These are phyloP conservation scores for Parotia lawesii DNA, from an alignment of 2,113 vertebrate species.

Conservation along the genomic window DNA sequence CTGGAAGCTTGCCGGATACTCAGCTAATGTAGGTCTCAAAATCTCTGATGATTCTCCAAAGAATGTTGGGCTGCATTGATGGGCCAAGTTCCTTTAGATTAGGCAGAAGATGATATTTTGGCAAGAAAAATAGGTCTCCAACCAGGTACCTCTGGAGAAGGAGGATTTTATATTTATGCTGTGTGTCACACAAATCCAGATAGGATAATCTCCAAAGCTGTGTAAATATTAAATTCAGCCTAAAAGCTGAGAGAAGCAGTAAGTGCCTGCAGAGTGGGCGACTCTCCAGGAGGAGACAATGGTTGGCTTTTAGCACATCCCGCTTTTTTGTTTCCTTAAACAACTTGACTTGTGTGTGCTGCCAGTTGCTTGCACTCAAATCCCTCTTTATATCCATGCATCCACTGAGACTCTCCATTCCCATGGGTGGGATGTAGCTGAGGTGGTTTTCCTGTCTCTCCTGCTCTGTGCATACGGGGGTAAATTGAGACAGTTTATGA, in stretches of 20 bases:
- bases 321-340: not conserved
- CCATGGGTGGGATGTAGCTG: not conserved
- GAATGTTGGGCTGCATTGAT: not conserved
- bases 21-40: not conserved
- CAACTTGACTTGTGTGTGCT: not conserved
- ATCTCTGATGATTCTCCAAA: constrained; percentile 15
- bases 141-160: not conserved
- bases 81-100: not conserved
- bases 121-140: not conserved
- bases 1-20: not conserved
- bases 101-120: not conserved
- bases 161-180: not conserved
- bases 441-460: not conserved
- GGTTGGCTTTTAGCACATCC: constrained; percentile 11
- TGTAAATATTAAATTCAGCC: not conserved
- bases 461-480: not conserved
- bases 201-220: not conserved
- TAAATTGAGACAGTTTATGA: not conserved
- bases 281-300: constrained; percentile 38
- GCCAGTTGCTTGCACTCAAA: not conserved
- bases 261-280: not conserved
- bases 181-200: not conserved
- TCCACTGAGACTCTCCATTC: not conserved
- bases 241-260: constrained; percentile 7
- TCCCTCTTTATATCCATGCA: not conserved